Evolutionary conservation across 2,113 vertebrate genomes (phyloP).

Genomic region (Mugil cephalus): DNA sequence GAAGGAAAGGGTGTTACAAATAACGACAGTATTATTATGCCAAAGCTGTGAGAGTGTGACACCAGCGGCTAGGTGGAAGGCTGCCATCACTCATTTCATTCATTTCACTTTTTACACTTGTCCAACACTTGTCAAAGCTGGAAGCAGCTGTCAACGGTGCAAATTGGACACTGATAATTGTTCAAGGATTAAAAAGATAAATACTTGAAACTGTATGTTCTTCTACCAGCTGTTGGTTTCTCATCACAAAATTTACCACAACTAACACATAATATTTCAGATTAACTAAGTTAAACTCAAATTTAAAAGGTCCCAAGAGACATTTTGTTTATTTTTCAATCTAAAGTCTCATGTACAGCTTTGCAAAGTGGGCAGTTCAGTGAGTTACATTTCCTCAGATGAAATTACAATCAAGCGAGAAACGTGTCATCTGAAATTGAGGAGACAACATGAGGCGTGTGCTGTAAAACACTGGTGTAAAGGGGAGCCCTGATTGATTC

Average conservation of each 20-base stretch:
- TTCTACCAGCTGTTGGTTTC: not conserved
- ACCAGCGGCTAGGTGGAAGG: not conserved
- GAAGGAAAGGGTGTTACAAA: not conserved
- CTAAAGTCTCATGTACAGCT: slow-evolving; percentile 16
- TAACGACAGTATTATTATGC: not conserved
- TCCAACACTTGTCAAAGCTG: not conserved
- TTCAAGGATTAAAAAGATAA: not conserved
- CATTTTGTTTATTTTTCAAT: not conserved
- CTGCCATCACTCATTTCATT: not conserved
- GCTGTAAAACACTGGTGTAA: slow-evolving; percentile 7
- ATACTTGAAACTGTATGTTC: no score
- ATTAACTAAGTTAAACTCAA: not conserved
- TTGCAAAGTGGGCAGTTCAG: slow-evolving; percentile 30
- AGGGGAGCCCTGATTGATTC: slow-evolving; percentile 3
- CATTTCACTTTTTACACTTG: not conserved
- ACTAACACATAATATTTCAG: not conserved
- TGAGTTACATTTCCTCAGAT: slow-evolving; percentile 17
- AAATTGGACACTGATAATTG: not conserved
- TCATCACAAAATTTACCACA: not conserved
- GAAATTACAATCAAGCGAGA: slow-evolving; percentile 39
- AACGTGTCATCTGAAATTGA: slow-evolving; percentile 33
- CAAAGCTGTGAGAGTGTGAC: not conserved
- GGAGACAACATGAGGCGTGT: not conserved
- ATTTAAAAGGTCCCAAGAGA: no score
- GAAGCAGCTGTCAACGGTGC: no score